Evolutionary conservation across 2,888 invertebrate genomes (phyloP).

Genomic region (Caradrina clavipalpis): DNA sequence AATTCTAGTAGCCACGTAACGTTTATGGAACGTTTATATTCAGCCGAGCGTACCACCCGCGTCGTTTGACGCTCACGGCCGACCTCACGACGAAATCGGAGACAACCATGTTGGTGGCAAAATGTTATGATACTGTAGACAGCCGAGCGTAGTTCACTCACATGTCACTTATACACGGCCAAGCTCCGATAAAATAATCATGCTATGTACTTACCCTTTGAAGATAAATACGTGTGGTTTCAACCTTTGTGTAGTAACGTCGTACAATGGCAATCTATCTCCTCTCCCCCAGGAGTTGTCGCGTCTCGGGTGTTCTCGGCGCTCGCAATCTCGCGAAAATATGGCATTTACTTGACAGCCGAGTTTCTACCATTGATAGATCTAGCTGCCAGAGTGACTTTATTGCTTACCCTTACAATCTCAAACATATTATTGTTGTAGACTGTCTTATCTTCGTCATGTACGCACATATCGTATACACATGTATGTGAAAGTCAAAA

Average conservation of each 20-base stretch:
- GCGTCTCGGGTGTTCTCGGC: conserved; percentile 64
- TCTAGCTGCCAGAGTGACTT: conserved; percentile 47
- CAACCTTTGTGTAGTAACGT: conserved; percentile 72
- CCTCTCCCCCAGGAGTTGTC: conserved; percentile 76
- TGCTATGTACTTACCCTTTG: conserved; percentile 54
- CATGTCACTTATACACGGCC: conserved; percentile 53
- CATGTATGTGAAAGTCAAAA: conserved; percentile 38
- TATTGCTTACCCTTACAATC: conserved; percentile 43
- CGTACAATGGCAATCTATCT: conserved; percentile 79
- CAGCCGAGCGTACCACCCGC: conserved; percentile 85
- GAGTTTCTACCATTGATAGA: conserved; percentile 61
- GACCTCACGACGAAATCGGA: conserved; percentile 79
- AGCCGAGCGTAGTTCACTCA: conserved; percentile 58
- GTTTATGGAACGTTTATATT: conserved; percentile 85
- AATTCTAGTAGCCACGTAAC: conserved; percentile 74
- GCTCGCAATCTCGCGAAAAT: conserved; percentile 75
- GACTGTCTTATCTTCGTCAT: conserved; percentile 28
- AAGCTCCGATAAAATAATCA: conserved; percentile 43
- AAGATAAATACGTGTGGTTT: conserved; percentile 71
- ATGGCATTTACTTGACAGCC: conserved; percentile 72
- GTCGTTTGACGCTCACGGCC: conserved; percentile 76
- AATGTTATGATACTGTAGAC: conserved; percentile 69
- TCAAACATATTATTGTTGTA: conserved; percentile 28
- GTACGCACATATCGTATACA: not conserved
- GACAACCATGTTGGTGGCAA: conserved; percentile 76